A percentile compares a stretch with the other conserved stretches of the same genome.
Conservation (phyloP, 1,140 invertebrate genomes). For the Meloidogyne hapla region DNA sequence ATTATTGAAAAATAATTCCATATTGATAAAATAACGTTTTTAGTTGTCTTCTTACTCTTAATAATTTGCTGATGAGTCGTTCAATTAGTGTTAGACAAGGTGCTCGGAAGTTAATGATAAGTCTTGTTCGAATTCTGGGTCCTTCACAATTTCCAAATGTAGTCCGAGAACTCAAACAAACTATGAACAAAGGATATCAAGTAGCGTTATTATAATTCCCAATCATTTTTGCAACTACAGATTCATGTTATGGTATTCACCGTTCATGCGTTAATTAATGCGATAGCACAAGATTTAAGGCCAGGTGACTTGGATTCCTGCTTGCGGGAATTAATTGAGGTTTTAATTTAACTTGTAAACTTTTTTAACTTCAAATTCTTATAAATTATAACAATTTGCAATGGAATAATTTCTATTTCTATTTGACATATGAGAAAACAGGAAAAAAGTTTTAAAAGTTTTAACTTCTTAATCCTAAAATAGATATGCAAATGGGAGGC, state of each 20-base stretch:
- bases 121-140: constrained; percentile 82
- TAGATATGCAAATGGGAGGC: constrained; percentile 31
- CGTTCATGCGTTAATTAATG: constrained; percentile 77
- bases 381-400: too few relatives aligned
- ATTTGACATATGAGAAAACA: too few relatives aligned
- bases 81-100: constrained; percentile 81
- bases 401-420: too few relatives aligned
- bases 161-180: constrained; percentile 76
- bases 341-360: constrained; percentile 60
- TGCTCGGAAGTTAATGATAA: constrained; percentile 82
- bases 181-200: constrained; percentile 85
- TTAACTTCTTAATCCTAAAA: neutral
- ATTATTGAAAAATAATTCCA: constrained; percentile 15
- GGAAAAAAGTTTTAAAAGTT: neutral
- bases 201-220: constrained; percentile 44
- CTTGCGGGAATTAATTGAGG: constrained; percentile 77
- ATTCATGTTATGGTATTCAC: constrained; percentile 87
- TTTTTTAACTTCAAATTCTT: too few relatives aligned
- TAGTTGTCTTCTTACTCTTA: constrained; percentile 83
- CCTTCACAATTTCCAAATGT: constrained; percentile 77
- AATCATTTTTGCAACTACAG: constrained; percentile 55
- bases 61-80: constrained; percentile 82
- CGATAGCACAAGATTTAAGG: constrained; percentile 72
- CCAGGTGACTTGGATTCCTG: constrained; percentile 77
- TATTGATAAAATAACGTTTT: constrained; percentile 62